These are phyloP conservation scores for Callipepla squamata DNA, from an alignment of 2,113 vertebrate genomes.

Conservation along the genomic window DNA sequence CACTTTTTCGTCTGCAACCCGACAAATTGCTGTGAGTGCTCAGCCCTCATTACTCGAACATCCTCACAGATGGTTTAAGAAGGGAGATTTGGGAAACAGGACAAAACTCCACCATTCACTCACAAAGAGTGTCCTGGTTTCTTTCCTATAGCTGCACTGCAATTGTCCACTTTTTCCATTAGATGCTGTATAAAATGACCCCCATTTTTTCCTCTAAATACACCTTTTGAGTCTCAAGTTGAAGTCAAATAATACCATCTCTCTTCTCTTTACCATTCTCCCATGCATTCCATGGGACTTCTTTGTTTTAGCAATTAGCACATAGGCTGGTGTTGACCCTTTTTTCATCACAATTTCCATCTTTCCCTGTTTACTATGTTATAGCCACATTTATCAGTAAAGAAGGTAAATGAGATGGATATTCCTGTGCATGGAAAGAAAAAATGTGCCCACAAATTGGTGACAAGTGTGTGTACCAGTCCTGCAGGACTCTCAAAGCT, in stretches of 20 bases:
- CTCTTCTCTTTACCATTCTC: not conserved
- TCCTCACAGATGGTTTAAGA: not conserved
- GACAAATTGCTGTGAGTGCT: not conserved
- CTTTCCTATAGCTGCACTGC: not conserved
- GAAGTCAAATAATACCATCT: conserved; percentile 30
- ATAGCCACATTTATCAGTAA: not conserved
- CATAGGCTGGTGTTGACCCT: not conserved
- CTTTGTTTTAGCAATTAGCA: not conserved
- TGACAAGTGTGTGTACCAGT: not conserved
- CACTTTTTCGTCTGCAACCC: not conserved
- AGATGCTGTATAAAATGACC: not conserved
- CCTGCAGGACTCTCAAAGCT: not conserved
- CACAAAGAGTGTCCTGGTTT: conserved; percentile 10
- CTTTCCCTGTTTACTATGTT: not conserved
- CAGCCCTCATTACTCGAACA: not conserved
- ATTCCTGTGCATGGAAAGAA: not conserved
- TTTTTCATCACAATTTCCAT: not conserved
- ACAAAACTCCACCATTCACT: not conserved
- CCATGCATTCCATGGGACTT: too few relatives aligned
- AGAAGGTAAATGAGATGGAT: not conserved
- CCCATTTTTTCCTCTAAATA: conserved; percentile 33
- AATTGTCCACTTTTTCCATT: conserved; percentile 13
- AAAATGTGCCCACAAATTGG: not conserved
- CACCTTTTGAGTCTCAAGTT: not conserved
- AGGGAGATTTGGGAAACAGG: not conserved